Percentiles rank a stretch among this genome's conserved stretches.
Evolutionary conservation across 2,888 invertebrate genomes (phyloP).

Genomic region (Tholera decimalis): DNA sequence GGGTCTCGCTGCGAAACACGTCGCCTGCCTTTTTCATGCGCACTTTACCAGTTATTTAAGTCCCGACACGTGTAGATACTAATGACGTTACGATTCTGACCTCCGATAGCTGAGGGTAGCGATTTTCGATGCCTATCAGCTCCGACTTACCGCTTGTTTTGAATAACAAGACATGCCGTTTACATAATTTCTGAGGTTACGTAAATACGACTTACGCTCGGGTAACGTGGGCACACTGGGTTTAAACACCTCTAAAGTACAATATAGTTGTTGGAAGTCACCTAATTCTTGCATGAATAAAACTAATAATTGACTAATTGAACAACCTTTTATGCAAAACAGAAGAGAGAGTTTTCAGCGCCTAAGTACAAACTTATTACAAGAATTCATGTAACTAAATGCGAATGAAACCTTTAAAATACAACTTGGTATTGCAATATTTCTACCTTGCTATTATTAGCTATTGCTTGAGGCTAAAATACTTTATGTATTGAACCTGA

Average conservation of each 20-base stretch:
- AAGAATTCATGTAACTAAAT: constrained; percentile 11
- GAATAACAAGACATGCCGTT: constrained; percentile 63
- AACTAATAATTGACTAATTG: constrained; percentile 15
- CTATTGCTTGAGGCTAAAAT: background rate
- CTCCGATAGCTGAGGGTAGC: constrained; percentile 67
- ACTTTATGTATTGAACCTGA: background rate
- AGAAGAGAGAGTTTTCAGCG: constrained; percentile 7
- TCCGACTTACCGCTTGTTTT: constrained; percentile 57
- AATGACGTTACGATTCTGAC: constrained; percentile 84
- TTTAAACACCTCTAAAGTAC: constrained; percentile 35
- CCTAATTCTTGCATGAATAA: constrained; percentile 7
- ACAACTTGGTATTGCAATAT: constrained; percentile 7
- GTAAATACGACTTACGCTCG: constrained; percentile 55
- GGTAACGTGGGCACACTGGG: constrained; percentile 22
- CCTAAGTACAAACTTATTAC: background rate
- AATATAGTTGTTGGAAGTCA: constrained; percentile 25
- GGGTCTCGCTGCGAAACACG: constrained; percentile 83
- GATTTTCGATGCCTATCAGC: constrained; percentile 63
- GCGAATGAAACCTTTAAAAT: constrained; percentile 14
- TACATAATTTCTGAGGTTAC: constrained; percentile 60
- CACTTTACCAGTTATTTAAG: constrained; percentile 77
- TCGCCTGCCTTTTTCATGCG: constrained; percentile 77
- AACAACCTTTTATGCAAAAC: constrained; percentile 12
- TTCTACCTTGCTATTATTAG: constrained; percentile 5
- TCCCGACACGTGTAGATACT: constrained; percentile 71